Evolutionary conservation across 2,797 vertebrate species (phyloP).

Genomic region (Ctenochaetus hawaiiensis): DNA sequence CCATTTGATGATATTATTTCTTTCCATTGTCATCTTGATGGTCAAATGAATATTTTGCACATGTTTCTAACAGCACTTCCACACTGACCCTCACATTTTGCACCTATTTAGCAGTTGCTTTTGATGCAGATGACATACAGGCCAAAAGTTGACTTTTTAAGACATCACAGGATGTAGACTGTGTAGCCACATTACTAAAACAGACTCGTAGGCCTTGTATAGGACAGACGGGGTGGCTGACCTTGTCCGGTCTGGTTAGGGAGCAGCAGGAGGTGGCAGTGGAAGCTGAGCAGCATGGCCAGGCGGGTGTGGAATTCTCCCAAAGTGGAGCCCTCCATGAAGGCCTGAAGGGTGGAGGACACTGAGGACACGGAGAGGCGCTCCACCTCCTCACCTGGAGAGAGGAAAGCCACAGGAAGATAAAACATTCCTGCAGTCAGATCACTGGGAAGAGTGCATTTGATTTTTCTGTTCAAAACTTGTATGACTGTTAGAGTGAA

Average conservation of each 20-base stretch:
- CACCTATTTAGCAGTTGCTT: no score
- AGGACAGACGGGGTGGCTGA: constrained; percentile 58
- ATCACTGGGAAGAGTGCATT: neutral
- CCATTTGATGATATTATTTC: no score
- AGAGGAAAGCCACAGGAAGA: neutral
- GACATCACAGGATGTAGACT: no score
- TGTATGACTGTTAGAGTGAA: neutral
- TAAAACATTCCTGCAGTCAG: neutral
- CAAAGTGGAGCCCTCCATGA: constrained; percentile 93
- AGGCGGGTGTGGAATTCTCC: constrained; percentile 93
- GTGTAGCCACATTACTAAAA: no score
- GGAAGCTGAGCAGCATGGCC: constrained; percentile 92
- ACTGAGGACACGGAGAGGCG: constrained; percentile 82
- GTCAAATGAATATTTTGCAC: no score
- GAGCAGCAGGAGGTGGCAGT: constrained; percentile 93
- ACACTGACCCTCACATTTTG: no score
- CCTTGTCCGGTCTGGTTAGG: constrained; percentile 87
- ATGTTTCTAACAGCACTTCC: no score
- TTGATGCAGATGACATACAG: no score
- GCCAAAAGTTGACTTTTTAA: no score
- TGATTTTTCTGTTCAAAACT: neutral
- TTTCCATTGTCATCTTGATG: no score
- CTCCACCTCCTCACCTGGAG: constrained; percentile 70
- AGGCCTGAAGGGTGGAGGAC: constrained; percentile 91
- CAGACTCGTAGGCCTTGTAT: no score